These are phyloP conservation scores for Bubalus kerabau DNA, from an alignment of 2,113 vertebrate species.

Conservation along the genomic window DNA sequence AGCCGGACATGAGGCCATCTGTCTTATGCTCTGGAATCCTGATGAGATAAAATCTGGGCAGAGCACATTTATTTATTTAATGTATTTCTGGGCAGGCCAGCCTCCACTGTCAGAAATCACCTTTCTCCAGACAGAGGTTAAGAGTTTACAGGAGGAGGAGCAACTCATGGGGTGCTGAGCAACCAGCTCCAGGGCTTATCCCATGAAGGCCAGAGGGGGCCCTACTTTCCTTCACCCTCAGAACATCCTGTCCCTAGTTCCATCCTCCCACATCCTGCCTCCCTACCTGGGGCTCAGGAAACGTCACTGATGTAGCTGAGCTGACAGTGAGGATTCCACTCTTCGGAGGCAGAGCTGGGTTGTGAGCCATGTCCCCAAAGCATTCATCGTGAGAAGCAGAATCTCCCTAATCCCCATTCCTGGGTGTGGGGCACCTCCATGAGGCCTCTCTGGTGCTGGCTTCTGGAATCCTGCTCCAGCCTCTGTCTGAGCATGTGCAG, in stretches of 20 bases:
- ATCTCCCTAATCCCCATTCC: accelerated
- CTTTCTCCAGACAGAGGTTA: background rate
- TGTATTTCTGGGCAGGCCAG: constrained; percentile 47
- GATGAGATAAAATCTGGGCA: constrained; percentile 61
- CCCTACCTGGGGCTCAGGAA: background rate
- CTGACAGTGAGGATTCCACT: background rate
- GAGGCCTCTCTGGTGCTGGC: background rate
- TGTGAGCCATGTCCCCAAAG: too few relatives aligned
- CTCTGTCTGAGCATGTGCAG: background rate
- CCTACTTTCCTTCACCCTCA: background rate
- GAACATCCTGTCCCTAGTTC: background rate
- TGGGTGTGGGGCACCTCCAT: background rate
- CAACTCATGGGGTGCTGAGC: background rate
- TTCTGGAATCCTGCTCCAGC: background rate
- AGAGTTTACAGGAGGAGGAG: constrained; percentile 17
- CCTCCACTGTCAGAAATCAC: background rate
- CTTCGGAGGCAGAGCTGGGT: background rate
- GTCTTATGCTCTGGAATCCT: constrained; percentile 66
- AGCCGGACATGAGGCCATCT: constrained; percentile 43
- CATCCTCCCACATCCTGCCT: background rate
- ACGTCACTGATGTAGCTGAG: accelerated
- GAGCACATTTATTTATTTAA: constrained; percentile 62
- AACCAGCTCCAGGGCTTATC: background rate
- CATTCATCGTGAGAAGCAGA: background rate
- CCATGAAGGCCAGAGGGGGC: background rate